Evolutionary conservation across 1,140 invertebrate species (phyloP).

Genomic region (Orius laevigatus): DNA sequence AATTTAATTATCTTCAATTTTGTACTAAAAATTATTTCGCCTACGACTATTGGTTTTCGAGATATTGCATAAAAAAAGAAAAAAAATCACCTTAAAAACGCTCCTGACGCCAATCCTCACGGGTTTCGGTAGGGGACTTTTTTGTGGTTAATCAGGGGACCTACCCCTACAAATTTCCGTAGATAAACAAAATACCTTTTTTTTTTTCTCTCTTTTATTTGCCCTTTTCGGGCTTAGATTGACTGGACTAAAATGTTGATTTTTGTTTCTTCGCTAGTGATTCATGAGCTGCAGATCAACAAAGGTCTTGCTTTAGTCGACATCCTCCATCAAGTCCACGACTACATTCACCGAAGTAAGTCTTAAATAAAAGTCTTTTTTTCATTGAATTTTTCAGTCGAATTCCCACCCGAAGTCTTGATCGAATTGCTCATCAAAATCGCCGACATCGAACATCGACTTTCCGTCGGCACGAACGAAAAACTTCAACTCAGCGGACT

Average conservation of each 20-base stretch:
- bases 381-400: slow-evolving; percentile 31
- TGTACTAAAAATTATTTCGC: no score
- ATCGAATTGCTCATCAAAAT: slow-evolving; percentile 39
- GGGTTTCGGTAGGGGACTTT: no score
- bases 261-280: slow-evolving; percentile 48
- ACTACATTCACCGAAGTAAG: slow-evolving; percentile 71
- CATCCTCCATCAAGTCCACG: slow-evolving; percentile 76
- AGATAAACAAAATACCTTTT: no score
- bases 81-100: no score
- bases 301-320: slow-evolving; percentile 83
- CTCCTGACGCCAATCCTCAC: no score
- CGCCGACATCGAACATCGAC: slow-evolving; percentile 40
- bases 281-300: slow-evolving; percentile 61
- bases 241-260: neutral
- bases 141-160: no score
- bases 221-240: neutral
- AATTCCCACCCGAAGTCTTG: slow-evolving; percentile 36
- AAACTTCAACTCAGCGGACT: slow-evolving; percentile 41
- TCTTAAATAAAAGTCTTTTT: slow-evolving; percentile 19
- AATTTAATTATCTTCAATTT: no score
- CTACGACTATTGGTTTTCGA: no score
- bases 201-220: no score
- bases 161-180: no score
- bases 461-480: slow-evolving; percentile 39
- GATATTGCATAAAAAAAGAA: no score